Base-by-base conservation (phyloP, 1,140 invertebrate genomes). In the Gonatopus flavifemur region DNA sequence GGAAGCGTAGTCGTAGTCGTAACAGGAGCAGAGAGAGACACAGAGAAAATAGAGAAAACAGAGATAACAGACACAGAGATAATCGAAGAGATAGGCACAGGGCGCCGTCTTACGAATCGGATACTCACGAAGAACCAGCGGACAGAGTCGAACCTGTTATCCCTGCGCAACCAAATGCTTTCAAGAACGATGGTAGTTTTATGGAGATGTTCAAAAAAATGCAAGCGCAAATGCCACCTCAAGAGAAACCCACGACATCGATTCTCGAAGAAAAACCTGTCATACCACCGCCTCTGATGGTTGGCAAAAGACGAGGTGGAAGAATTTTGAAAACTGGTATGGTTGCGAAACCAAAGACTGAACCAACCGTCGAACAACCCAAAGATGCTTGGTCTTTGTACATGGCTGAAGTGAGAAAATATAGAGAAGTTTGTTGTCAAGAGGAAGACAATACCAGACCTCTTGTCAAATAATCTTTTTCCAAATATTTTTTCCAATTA, bases 351-450 rank as follows among this genome's bases (percentile, higher is more conserved):
- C 81, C 84, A 20, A 88, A 89, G 70, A 82, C 82, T 19, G 84
- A 86, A 49, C 80, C 82, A 56, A 81, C 83, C 21, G 71, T 68
- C n/a, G 83, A 82, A 49, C 81, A 85, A 46, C 86, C 87, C 0
- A 90, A 89, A 70, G 92, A 95, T 76, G 90, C 93, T 6, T 96
- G 93, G 93, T 89, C 91, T 0, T 75, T 92, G 2, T 96, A 96
- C 65, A 88, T 96, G 85, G 88, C 88, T 20, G 93, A 96, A 83
- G 93, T 96, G 6, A 89, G 92, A 68, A 90, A 90, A 65, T 96
- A 96, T 64, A 87, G 91, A 67, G 90, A 93, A 70, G 88, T 90
- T 36, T 91, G 89, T 44, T 95, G 93, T 75, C 90, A 94, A 70
- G 91, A 94, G 66, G 92, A 95, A 69, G 86, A 91, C 57, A 94